These are phyloP conservation scores for Fringilla coelebs DNA, from an alignment of 2,797 vertebrate genomes.

Conservation along the genomic window DNA sequence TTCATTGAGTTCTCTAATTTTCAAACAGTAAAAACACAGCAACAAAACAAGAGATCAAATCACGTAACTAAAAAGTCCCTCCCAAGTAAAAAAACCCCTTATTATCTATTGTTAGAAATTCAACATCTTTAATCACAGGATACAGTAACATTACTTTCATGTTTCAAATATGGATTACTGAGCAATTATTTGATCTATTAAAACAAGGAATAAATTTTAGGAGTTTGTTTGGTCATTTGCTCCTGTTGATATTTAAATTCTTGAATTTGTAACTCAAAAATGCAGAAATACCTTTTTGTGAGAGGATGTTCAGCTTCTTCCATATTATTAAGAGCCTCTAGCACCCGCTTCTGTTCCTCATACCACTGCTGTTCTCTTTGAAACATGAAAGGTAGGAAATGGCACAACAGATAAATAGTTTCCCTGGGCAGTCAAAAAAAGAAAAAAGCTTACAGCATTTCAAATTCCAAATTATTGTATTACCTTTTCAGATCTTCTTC, in stretches of 20 bases:
- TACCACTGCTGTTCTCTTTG: conserved; percentile 74
- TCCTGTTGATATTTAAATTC: neutral
- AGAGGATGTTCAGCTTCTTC: neutral
- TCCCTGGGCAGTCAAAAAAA: neutral
- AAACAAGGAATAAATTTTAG: neutral
- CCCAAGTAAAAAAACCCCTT: accelerated
- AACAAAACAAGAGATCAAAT: neutral
- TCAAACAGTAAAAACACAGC: conserved; percentile 12
- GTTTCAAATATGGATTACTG: neutral
- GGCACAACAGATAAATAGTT: neutral
- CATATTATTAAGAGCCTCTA: conserved; percentile 13
- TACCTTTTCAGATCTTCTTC: conserved; percentile 82
- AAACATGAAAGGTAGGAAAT: conserved; percentile 9
- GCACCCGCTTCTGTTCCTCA: conserved; percentile 63
- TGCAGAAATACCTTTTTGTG: conserved; percentile 63
- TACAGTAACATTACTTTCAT: neutral
- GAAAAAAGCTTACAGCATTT: neutral
- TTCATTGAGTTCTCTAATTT: neutral
- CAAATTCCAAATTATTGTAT: neutral
- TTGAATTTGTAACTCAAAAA: neutral
- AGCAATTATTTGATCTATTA: neutral
- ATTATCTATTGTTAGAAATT: neutral
- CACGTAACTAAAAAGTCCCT: neutral
- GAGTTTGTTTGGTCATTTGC: neutral
- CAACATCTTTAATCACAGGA: neutral